Evolutionary conservation across 2,113 vertebrate species (phyloP), one percentile per base, ranked within the genome.

Genomic region (Scomber japonicus): DNA sequence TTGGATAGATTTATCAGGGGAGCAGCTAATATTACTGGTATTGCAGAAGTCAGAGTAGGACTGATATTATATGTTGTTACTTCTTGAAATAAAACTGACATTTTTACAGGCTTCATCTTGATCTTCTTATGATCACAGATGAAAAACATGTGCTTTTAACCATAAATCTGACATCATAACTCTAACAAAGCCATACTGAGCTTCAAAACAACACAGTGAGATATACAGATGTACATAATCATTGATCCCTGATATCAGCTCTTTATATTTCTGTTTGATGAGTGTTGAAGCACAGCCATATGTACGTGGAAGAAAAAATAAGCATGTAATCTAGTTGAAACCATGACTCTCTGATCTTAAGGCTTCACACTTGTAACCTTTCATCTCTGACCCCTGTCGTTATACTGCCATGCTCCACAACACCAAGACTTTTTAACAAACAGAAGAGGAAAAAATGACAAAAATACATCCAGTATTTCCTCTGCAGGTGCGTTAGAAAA

Each of bases 311-410:
- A 13, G 8, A 40, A 40, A 40, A 7, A 35, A 35, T 6, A 2
- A 11, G 19, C 40, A 40, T 60, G 30, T 76, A 75, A 73, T 81
- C 17, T 35, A 0, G 12, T 40, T 78, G 6, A 68, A 71, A 78
- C 54, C 62, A 15, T 61, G 76, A 82, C 76, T 70, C 12, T 60
- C 68, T 66, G 27, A 78, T 14, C 24, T 50, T 44, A 46, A 51
- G 10, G 8, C 21, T 14, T 75, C 14, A 44, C 59, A 78, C 71
- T 40, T 82, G 60, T 81, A 61, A 75, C 49, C 57, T 78, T 30
- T 51, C 4, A 11, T 17, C 4, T 0, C 19, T 3, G 67, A 48
- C n/a, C 27, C 57, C 16, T 54, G 31, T 49, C 2, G 21, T 11
- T 5, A 35, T 16, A 2, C 24, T 55, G 24, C 2, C 21, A 21